phyloP scores from a whole-genome alignment of 2,113 vertebrate species.

The Artemisiospiza belli region DNA sequence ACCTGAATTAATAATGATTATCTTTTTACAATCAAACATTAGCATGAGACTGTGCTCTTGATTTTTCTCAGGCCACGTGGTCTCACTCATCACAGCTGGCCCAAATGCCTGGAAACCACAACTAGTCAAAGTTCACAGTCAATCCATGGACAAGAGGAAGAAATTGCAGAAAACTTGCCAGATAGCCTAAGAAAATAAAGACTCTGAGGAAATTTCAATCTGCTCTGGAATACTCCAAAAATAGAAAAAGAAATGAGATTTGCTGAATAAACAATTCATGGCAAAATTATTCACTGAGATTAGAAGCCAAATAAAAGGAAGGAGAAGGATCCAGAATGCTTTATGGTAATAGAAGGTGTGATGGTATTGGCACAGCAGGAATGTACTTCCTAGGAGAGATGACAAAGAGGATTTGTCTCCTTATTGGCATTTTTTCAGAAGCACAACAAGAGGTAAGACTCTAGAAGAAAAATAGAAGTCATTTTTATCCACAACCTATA shows the following conservation, averaged over 20 bases:
- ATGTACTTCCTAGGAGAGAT: not conserved
- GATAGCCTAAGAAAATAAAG: not conserved
- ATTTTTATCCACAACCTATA: not conserved
- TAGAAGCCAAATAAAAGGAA: not conserved
- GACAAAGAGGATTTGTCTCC: conserved; percentile 5
- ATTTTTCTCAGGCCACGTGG: not conserved
- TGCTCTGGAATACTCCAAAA: not conserved
- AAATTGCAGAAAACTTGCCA: conserved; percentile 2
- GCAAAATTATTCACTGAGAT: conserved; percentile 1
- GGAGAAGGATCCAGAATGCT: not conserved
- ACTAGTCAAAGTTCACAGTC: not conserved
- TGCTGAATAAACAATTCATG: conserved; percentile 10
- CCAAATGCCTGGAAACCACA: not conserved
- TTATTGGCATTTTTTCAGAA: conserved; percentile 33
- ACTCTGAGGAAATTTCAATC: not conserved
- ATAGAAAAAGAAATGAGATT: not conserved
- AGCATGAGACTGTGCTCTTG: not conserved
- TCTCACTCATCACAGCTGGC: not conserved
- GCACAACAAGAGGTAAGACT: not conserved
- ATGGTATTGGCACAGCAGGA: conserved; percentile 11
- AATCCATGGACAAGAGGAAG: not conserved
- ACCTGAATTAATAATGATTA: not conserved
- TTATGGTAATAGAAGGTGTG: not conserved
- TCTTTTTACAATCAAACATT: not conserved
- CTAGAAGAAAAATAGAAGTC: not conserved